These are phyloP conservation scores for Premnoplex brunnescens DNA, from an alignment of 2,797 vertebrate genomes.

Conservation along the genomic window DNA sequence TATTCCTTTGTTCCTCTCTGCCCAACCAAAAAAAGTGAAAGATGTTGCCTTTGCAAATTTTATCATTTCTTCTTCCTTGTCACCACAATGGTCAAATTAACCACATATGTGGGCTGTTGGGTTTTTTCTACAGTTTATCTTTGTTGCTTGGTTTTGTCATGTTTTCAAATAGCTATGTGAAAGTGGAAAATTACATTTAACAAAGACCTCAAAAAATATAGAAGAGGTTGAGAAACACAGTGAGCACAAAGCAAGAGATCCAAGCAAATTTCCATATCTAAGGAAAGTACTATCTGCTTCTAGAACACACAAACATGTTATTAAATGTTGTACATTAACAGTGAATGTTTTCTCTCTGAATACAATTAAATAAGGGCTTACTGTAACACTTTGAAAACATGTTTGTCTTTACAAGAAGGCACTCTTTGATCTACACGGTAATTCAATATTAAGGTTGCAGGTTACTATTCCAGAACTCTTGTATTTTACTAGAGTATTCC, in stretches of 20 bases:
- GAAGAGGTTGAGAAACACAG: neutral
- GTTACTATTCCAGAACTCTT: neutral
- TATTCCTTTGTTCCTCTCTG: neutral
- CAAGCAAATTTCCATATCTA: conserved; percentile 45
- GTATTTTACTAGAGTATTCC: neutral
- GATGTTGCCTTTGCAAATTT: neutral
- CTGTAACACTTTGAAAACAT: conserved; percentile 1
- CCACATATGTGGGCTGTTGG: neutral
- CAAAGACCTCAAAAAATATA: neutral
- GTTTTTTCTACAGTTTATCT: neutral
- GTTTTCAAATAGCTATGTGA: neutral
- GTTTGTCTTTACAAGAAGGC: conserved; percentile 1
- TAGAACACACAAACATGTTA: conserved; percentile 37
- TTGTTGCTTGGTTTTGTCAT: neutral
- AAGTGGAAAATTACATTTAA: neutral
- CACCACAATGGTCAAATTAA: neutral
- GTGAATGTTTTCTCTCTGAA: conserved; percentile 41
- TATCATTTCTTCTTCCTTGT: neutral
- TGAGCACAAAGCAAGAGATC: conserved; percentile 45
- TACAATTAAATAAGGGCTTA: conserved; percentile 39
- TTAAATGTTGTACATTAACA: conserved; percentile 48
- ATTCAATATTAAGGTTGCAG: conserved; percentile 1
- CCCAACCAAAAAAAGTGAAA: neutral
- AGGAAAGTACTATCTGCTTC: conserved; percentile 32
- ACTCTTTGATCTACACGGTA: neutral